Percentiles rank a stretch among this genome's conserved stretches.
These are phyloP conservation scores for Meliscaeva auricollis DNA, from an alignment of 2,888 invertebrate species.

Conservation along the genomic window DNA sequence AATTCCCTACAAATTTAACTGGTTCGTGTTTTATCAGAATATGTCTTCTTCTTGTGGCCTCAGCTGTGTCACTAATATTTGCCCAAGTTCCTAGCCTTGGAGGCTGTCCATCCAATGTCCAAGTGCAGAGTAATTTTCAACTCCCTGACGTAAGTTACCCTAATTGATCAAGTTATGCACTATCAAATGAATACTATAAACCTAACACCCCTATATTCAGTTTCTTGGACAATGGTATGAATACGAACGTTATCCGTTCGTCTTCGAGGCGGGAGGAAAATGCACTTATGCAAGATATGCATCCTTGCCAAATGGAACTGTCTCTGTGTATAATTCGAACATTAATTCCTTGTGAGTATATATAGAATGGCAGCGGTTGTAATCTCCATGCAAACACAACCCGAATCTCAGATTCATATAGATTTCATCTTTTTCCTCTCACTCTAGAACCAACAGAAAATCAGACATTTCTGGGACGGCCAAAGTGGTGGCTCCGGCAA, in stretches of 20 bases:
- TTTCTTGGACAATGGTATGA: slow-evolving; percentile 91
- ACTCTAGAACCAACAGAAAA: slow-evolving; percentile 69
- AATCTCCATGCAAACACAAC: slow-evolving; percentile 4
- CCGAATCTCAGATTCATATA: slow-evolving; percentile 18
- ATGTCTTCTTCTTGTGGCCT: slow-evolving; percentile 9
- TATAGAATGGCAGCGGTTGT: not conserved
- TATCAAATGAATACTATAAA: slow-evolving; percentile 16
- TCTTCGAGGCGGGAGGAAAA: slow-evolving; percentile 89
- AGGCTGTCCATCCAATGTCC: slow-evolving; percentile 86
- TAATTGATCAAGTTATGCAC: slow-evolving; percentile 10
- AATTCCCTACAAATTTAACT: not conserved
- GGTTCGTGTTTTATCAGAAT: not conserved
- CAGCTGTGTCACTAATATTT: slow-evolving; percentile 1
- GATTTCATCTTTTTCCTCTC: slow-evolving; percentile 28
- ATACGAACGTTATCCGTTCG: slow-evolving; percentile 89
- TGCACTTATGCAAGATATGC: slow-evolving; percentile 89
- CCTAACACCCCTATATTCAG: slow-evolving; percentile 81
- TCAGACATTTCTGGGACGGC: slow-evolving; percentile 77
- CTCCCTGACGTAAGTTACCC: slow-evolving; percentile 65
- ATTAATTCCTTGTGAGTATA: slow-evolving; percentile 84
- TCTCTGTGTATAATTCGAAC: slow-evolving; percentile 85
- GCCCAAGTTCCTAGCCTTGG: slow-evolving; percentile 87
- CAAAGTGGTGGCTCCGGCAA: slow-evolving; percentile 74
- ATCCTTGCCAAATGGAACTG: slow-evolving; percentile 81
- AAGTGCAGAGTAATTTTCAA: slow-evolving; percentile 86